Base-by-base conservation (phyloP, 2,113 vertebrate genomes). In the Alces alces region DNA sequence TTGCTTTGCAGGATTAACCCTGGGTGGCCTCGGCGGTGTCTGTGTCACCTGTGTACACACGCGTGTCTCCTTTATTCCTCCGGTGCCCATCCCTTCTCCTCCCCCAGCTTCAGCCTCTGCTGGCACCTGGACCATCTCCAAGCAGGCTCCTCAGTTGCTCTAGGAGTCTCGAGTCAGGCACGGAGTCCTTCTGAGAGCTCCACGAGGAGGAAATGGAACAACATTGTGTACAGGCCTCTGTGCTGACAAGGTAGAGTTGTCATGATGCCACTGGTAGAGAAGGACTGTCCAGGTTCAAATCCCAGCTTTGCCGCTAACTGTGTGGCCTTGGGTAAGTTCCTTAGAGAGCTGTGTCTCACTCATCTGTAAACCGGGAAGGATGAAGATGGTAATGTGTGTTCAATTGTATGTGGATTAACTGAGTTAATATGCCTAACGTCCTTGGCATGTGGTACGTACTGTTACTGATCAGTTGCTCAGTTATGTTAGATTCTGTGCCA, bases 141-240 rank as follows among this genome's bases (percentile, higher is more conserved):
- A 0, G 39, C 33, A 36, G n/a, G 66, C 55, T 54, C 45, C 8
- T 79, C 1, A 3, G 54, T 14, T 57, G 15, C 66, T 79, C 78
- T 16, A 6, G 25, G 21, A 30, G 64, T 30, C 8, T 80, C 4
- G 9, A 25, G 57, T 5, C 7, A 13, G 82, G 7, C 61, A 8
- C 23, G 43, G 30, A 27, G 33, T 16, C 14, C 23, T 33, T 6
- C 30, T 13, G 45, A 54, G 17, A 84, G 61, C 33, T 11, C 13
- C 33, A 15, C 10, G 50, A 61, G 57, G 19, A 60, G 4, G 13
- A 66, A n/a, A 43, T 79, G n/a, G 86, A 23, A 8, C 2, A 6
- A 0, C 0, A 2, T 1, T n/a, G 2, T 0, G 2, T 7, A 4
- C 27, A 30, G 7, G 73, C 76, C 28, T 54, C 43, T 3, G 23